These are phyloP conservation scores for Gonocerus acuteangulatus DNA, from an alignment of 2,888 invertebrate species.

Conservation along the genomic window DNA sequence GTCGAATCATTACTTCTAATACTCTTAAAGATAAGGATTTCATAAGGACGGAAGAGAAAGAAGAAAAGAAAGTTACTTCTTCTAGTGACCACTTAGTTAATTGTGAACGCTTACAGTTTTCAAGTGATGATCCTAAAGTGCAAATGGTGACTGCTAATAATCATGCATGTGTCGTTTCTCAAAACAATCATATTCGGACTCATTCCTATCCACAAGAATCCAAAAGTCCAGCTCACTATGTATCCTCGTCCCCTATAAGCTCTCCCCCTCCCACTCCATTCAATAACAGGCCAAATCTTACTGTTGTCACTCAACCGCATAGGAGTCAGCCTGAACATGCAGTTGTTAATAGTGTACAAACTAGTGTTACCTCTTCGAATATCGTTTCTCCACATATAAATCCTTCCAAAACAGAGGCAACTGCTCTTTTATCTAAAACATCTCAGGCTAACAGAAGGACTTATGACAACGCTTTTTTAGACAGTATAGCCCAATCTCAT, in stretches of 20 bases:
- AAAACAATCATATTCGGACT: constrained; percentile 29
- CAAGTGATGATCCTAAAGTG: constrained; percentile 27
- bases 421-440: constrained; percentile 14
- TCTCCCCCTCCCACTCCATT: constrained; percentile 33
- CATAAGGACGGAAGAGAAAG: constrained; percentile 23
- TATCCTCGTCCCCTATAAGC: constrained; percentile 23
- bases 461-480: constrained; percentile 39
- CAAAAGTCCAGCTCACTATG: constrained; percentile 16
- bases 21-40: constrained; percentile 20
- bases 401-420: constrained; percentile 19
- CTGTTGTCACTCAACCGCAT: constrained; percentile 38
- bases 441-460: constrained; percentile 25
- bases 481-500: constrained; percentile 40
- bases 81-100: constrained; percentile 5
- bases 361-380: constrained; percentile 1
- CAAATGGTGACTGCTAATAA: constrained; percentile 31
- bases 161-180: constrained; percentile 29
- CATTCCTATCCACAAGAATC: constrained; percentile 19
- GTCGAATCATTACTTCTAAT: constrained; percentile 9
- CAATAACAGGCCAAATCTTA: constrained; percentile 40
- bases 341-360: constrained; percentile 16
- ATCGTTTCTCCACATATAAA: constrained; percentile 4
- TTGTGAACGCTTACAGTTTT: constrained; percentile 16
- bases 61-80: constrained; percentile 20
- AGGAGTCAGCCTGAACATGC: constrained; percentile 17